Percentiles rank a stretch among this genome's conserved stretches.
Conservation (phyloP, 2,113 vertebrate species). For the Ursus arctos region DNA sequence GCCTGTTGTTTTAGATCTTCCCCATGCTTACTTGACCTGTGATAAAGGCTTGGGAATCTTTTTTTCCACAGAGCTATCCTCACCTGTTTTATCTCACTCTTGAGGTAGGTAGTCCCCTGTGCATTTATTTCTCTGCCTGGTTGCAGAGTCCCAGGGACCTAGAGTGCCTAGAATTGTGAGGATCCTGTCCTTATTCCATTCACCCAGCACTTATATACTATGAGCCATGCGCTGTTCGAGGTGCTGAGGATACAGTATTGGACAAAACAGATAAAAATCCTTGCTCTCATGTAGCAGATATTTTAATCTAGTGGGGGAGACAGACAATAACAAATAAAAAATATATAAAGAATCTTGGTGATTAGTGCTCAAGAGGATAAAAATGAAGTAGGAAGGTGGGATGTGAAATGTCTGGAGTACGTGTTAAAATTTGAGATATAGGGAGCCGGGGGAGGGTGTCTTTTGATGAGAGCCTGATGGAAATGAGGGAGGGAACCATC, state of each 20-base stretch:
- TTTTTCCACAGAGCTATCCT: neutral
- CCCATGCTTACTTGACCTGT: neutral
- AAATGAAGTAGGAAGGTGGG: neutral
- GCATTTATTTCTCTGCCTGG: neutral
- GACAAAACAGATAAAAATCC: neutral
- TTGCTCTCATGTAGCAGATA: accelerated
- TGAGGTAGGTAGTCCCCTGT: neutral
- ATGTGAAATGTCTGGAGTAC: neutral
- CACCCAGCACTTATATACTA: neutral
- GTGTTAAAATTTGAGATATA: neutral
- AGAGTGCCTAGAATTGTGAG: neutral
- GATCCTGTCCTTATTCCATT: neutral
- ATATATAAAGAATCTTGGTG: neutral
- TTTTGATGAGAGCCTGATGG: neutral
- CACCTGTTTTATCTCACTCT: neutral
- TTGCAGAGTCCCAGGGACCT: neutral
- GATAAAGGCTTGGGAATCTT: neutral
- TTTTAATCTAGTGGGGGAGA: neutral
- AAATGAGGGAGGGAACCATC: neutral
- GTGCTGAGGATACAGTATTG: neutral
- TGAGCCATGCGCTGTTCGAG: neutral
- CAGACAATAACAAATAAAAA: neutral
- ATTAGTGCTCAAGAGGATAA: neutral
- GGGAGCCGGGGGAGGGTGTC: neutral
- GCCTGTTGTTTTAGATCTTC: neutral